A percentile compares a stretch with the other conserved stretches of the same genome.
These are phyloP conservation scores for Coccyzus lansbergi DNA, from an alignment of 2,797 vertebrate genomes.

Conservation along the genomic window DNA sequence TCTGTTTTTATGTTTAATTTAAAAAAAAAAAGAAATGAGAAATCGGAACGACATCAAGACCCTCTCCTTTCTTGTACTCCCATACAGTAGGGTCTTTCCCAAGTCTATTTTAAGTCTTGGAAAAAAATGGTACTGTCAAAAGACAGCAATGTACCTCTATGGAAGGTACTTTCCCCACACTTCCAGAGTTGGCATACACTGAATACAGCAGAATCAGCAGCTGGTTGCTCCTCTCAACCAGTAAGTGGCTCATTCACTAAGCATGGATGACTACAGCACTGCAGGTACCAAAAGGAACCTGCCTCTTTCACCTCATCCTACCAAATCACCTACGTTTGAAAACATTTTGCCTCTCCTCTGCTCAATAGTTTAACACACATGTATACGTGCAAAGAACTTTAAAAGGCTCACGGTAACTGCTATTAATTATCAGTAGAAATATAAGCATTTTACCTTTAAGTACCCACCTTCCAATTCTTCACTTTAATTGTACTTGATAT, in stretches of 20 bases:
- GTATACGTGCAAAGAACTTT: not conserved
- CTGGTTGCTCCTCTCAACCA: not conserved
- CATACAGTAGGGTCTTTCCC: not conserved
- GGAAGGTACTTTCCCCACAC: not conserved
- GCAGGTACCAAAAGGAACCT: not conserved
- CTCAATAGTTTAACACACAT: not conserved
- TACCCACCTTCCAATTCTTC: not conserved
- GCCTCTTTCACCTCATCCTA: not conserved
- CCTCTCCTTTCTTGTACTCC: not conserved
- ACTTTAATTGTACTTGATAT: not conserved
- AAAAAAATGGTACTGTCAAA: not conserved
- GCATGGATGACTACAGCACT: not conserved
- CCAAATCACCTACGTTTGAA: not conserved
- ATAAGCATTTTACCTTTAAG: not conserved
- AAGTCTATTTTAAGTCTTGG: not conserved
- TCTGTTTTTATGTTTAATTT: not conserved
- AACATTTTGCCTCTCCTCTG: not conserved
- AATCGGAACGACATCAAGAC: not conserved
- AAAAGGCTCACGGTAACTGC: not conserved
- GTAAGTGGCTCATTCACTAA: slow-evolving; percentile 13
- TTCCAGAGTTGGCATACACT: not conserved
- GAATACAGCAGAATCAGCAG: not conserved
- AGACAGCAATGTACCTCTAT: not conserved
- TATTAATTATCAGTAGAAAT: not conserved
- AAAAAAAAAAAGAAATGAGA: not conserved